These are phyloP conservation scores for Cotesia vestalis DNA, from an alignment of 1,140 invertebrate genomes.

Conservation along the genomic window DNA sequence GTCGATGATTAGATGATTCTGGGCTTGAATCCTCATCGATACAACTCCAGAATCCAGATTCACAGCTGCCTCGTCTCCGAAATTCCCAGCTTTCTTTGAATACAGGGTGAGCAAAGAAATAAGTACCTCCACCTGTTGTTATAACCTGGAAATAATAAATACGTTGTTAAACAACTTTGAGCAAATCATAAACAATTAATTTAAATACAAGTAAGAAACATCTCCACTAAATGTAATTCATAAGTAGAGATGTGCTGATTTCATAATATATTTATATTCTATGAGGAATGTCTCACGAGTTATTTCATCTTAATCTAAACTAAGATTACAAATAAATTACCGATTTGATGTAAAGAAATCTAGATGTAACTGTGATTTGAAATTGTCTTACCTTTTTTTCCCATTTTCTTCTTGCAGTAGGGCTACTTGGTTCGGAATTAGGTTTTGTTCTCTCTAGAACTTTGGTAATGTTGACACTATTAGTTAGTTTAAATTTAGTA, in stretches of 20 bases:
- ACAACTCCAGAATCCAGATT: constrained; percentile 88
- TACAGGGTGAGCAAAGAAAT: constrained; percentile 66
- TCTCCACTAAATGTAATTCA: too few species aligned
- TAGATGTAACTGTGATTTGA: neutral
- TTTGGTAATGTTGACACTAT: constrained; percentile 61
- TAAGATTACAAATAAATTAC: neutral
- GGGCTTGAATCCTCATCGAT: constrained; percentile 76
- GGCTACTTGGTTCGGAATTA: constrained; percentile 61
- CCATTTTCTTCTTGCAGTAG: constrained; percentile 64
- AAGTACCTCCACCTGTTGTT: constrained; percentile 61
- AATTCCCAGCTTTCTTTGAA: constrained; percentile 66
- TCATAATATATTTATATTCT: too few species aligned
- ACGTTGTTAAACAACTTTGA: neutral
- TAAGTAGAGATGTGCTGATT: too few species aligned
- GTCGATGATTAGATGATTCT: constrained; percentile 61
- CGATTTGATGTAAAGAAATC: neutral
- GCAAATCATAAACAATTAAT: too few species aligned
- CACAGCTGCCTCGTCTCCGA: constrained; percentile 82
- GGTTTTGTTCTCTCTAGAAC: constrained; percentile 63
- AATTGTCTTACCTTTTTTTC: constrained; percentile 56
- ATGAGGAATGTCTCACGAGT: too few species aligned
- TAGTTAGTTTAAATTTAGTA: constrained; percentile 56
- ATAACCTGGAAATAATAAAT: constrained; percentile 52
- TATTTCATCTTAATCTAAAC: too few species aligned
- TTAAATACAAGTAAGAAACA: too few species aligned